Conservation (phyloP, 2,797 vertebrate species). For the Syndactyla subalaris region DNA sequence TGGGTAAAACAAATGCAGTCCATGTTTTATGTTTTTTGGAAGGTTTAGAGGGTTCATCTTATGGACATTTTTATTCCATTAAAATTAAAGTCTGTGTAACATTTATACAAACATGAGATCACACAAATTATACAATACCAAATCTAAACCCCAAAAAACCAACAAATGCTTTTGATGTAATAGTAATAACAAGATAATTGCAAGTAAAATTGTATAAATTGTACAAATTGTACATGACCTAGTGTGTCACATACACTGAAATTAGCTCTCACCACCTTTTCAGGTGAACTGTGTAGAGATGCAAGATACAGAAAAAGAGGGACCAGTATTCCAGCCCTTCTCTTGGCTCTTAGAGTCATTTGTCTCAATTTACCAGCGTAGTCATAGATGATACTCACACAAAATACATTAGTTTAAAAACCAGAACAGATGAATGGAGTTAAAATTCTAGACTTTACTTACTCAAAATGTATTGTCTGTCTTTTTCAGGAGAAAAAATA, state of each 20-base stretch:
- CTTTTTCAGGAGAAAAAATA: not conserved
- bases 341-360: not conserved
- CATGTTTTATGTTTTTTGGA: not conserved
- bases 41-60: not conserved
- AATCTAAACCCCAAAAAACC: not conserved
- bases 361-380: not conserved
- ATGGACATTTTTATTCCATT: not conserved
- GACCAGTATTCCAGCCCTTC: not conserved
- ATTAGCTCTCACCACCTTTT: not conserved
- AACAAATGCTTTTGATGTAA: not conserved
- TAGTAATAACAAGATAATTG: not conserved
- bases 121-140: not conserved
- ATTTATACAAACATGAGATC: not conserved
- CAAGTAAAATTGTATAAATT: not conserved
- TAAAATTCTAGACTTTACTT: slow-evolving; percentile 26
- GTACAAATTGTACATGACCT: not conserved
- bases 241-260: not conserved
- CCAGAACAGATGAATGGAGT: not conserved
- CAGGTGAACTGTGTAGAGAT: not conserved
- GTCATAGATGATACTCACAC: not conserved
- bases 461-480: slow-evolving; percentile 1
- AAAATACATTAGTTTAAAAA: slow-evolving; percentile 1
- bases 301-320: not conserved
- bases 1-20: not conserved
- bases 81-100: not conserved